These are phyloP conservation scores for Gephyroberyx darwinii DNA, from an alignment of 2,797 vertebrate genomes.

Conservation along the genomic window DNA sequence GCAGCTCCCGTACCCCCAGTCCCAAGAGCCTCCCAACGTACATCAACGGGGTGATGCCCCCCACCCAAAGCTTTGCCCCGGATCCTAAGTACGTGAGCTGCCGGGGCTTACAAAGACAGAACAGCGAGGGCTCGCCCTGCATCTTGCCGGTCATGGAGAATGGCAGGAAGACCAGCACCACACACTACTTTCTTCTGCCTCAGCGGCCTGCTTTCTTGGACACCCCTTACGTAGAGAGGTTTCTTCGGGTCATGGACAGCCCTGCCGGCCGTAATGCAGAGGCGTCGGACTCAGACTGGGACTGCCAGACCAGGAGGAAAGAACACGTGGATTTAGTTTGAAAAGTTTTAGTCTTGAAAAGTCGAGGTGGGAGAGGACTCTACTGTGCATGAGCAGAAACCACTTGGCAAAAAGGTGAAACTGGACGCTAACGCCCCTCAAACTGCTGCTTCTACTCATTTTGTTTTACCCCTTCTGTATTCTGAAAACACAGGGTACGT, in stretches of 20 bases:
- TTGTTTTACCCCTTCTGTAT: conserved; percentile 66
- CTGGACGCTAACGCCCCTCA: conserved; percentile 58
- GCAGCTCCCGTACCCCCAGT: conserved; percentile 90
- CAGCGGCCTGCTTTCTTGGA: conserved; percentile 87
- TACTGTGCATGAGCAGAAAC: conserved; percentile 52
- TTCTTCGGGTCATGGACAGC: conserved; percentile 82
- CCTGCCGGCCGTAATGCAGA: conserved; percentile 60
- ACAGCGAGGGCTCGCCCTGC: conserved; percentile 92
- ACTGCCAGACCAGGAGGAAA: conserved; percentile 81
- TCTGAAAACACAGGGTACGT: conserved; percentile 75
- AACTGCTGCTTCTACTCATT: conserved; percentile 73
- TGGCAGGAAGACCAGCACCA: conserved; percentile 90
- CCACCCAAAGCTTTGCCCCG: conserved; percentile 97
- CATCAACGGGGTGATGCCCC: conserved; percentile 94
- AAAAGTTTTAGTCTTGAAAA: conserved; percentile 40
- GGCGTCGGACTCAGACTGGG: conserved; percentile 63
- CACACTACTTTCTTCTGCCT: conserved; percentile 95
- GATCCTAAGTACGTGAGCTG: conserved; percentile 94
- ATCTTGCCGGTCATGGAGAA: conserved; percentile 96
- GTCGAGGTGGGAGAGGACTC: conserved; percentile 57
- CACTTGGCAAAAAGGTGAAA: conserved; percentile 61
- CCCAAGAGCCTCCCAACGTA: conserved; percentile 94
- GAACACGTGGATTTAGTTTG: conserved; percentile 87
- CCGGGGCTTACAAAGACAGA: conserved; percentile 91
- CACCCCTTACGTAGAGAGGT: conserved; percentile 82